Percentiles rank a stretch among this genome's conserved stretches.
phyloP scores from a whole-genome alignment of 2,888 invertebrate genomes.

The Poecilus cupreus region DNA sequence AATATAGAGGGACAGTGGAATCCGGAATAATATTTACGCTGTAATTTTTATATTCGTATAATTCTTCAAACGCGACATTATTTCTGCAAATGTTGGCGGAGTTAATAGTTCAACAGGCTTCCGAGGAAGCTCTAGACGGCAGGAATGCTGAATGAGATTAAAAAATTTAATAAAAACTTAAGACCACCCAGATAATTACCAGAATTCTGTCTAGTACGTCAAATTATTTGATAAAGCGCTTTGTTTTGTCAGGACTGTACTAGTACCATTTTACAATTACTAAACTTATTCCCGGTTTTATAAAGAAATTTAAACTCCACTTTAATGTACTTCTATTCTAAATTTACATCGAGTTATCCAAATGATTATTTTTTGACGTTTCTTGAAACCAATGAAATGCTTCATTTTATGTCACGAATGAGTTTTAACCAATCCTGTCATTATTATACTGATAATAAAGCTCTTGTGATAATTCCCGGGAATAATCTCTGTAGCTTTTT shows the following conservation, averaged over 20 bases:
- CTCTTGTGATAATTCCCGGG: too few relatives aligned
- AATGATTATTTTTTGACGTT: too few relatives aligned
- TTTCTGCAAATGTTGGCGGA: background rate
- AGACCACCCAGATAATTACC: slow-evolving; percentile 8
- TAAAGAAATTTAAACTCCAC: too few relatives aligned
- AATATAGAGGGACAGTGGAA: background rate
- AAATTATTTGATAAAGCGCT: background rate
- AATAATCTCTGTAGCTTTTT: too few relatives aligned
- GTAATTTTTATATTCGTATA: slow-evolving; percentile 12
- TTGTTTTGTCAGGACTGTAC: background rate
- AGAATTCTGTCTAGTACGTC: background rate
- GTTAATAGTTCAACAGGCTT: background rate
- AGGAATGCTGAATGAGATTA: slow-evolving; percentile 10
- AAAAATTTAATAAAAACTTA: slow-evolving; percentile 33
- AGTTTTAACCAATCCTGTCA: too few relatives aligned
- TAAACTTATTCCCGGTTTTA: too few relatives aligned
- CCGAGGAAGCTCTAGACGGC: too few relatives aligned
- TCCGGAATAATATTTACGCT: slow-evolving; percentile 25
- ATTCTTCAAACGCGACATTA: background rate
- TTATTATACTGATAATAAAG: too few relatives aligned
- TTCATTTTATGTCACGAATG: too few relatives aligned
- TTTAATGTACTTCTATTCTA: too few relatives aligned
- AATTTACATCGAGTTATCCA: too few relatives aligned
- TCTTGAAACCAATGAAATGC: too few relatives aligned
- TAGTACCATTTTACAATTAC: background rate